Conservation (phyloP, 2,888 invertebrate species). For the Steinernema hermaphroditum region DNA sequence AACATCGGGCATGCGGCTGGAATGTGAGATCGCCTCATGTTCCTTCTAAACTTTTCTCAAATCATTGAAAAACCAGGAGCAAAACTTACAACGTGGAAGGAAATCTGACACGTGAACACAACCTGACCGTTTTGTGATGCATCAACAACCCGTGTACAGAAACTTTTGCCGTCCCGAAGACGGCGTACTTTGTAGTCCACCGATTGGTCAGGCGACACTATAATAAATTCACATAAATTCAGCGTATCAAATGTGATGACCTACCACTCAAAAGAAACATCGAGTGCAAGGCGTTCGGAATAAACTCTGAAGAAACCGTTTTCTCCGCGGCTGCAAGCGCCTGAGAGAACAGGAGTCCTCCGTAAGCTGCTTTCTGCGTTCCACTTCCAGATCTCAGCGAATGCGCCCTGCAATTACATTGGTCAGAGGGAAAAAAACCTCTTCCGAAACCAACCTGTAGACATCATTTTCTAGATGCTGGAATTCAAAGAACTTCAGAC, state of each 20-base stretch:
- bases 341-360: constrained; percentile 61
- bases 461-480: not conserved
- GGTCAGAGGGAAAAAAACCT: not conserved
- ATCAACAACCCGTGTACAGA: constrained; percentile 67
- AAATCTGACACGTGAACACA: constrained; percentile 65
- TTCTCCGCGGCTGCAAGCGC: constrained; percentile 57
- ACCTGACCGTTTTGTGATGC: constrained; percentile 68
- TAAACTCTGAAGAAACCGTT: constrained; percentile 50
- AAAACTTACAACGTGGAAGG: constrained; percentile 54
- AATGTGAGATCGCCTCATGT: constrained; percentile 46
- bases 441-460: not conserved
- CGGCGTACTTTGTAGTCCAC: constrained; percentile 68
- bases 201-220: constrained; percentile 62
- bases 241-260: constrained; percentile 32
- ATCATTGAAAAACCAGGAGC: constrained; percentile 12
- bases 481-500: not conserved
- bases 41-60: constrained; percentile 40
- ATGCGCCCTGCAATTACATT: not conserved
- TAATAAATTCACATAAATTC: too few species aligned
- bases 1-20: constrained; percentile 51
- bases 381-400: constrained; percentile 15
- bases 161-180: constrained; percentile 68
- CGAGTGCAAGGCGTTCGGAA: constrained; percentile 60
- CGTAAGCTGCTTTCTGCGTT: constrained; percentile 41
- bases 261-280: constrained; percentile 60